These are phyloP conservation scores for Dendropsophus ebraccatus DNA, from an alignment of 2,113 vertebrate species.

Conservation along the genomic window DNA sequence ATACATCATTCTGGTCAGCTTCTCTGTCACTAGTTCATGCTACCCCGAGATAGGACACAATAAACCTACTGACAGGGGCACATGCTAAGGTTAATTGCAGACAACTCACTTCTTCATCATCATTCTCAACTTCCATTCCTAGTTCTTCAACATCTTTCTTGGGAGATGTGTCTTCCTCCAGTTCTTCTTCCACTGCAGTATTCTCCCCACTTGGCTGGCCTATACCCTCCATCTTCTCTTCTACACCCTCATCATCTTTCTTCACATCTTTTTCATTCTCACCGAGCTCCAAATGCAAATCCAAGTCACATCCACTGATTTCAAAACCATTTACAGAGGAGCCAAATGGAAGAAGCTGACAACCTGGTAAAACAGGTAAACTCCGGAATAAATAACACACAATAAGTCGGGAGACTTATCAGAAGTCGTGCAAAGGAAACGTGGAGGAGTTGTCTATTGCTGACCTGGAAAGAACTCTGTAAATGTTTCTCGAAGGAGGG, in stretches of 20 bases:
- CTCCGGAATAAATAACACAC: neutral
- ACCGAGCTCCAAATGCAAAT: constrained; percentile 88
- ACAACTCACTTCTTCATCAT: constrained; percentile 18
- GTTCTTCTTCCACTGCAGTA: neutral
- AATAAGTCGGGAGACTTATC: no score
- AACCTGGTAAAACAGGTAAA: constrained; percentile 71
- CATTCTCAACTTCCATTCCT: neutral
- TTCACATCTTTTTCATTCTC: neutral
- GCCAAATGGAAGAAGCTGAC: constrained; percentile 84
- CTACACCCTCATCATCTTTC: neutral
- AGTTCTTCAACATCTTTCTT: neutral
- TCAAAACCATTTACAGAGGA: constrained; percentile 90
- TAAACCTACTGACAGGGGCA: no score
- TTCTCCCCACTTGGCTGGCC: neutral
- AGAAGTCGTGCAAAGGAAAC: neutral
- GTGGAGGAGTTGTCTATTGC: no score
- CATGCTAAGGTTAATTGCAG: neutral
- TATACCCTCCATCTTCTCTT: neutral
- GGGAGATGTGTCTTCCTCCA: neutral
- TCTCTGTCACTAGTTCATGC: no score
- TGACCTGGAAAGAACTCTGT: constrained; percentile 89
- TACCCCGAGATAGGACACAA: no score
- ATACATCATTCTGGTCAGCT: no score
- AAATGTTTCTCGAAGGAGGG: constrained; percentile 88
- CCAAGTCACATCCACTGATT: constrained; percentile 86